Conservation (phyloP, 2,888 invertebrate species). For the Cloeon dipterum region DNA sequence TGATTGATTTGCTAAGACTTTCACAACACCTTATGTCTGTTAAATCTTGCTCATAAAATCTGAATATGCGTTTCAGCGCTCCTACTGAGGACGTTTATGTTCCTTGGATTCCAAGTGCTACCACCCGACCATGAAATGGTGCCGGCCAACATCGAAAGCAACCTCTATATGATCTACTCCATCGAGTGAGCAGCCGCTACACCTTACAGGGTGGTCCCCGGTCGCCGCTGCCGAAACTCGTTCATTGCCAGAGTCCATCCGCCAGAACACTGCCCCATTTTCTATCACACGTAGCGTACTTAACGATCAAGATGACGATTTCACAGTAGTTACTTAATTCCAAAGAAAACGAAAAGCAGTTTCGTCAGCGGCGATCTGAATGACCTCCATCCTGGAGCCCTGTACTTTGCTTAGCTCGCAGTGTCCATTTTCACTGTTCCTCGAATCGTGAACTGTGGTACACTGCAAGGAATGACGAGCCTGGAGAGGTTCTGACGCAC, state of each 20-base stretch:
- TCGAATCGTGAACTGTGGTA: too few species aligned
- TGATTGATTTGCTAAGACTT: too few species aligned
- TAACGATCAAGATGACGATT: not conserved
- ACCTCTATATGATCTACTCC: conserved; percentile 34
- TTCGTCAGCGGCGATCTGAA: too few species aligned
- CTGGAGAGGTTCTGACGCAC: not conserved
- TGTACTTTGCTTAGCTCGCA: not conserved
- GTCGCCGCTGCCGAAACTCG: not conserved
- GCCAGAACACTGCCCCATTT: not conserved
- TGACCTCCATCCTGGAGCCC: not conserved
- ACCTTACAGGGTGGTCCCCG: not conserved
- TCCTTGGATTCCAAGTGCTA: conserved; percentile 78
- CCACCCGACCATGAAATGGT: conserved; percentile 59
- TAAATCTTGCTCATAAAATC: not conserved
- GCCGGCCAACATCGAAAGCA: conserved; percentile 38
- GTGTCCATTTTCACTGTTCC: not conserved
- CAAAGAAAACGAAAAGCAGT: not conserved
- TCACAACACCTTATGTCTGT: not conserved
- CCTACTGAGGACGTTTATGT: conserved; percentile 88
- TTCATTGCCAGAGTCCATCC: not conserved
- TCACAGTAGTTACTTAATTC: not conserved
- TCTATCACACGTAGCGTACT: not conserved
- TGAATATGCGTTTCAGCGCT: conserved; percentile 27
- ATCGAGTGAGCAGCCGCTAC: conserved; percentile 19
- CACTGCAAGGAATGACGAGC: not conserved